Conservation (phyloP, 2,797 vertebrate species). For the Monodelphis domestica region DNA sequence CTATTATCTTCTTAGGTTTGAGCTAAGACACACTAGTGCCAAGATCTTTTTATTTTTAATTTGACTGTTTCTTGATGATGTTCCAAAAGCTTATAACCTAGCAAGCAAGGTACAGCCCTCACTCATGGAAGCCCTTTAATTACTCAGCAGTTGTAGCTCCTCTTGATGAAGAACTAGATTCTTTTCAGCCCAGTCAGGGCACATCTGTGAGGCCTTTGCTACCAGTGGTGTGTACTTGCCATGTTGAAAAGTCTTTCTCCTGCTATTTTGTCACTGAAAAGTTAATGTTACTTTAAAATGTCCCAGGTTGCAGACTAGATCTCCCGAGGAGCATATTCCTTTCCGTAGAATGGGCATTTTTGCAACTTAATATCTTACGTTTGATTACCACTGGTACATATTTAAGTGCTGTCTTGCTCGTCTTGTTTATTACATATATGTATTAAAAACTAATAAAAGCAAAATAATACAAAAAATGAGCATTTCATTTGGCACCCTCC, state of each 20-base stretch:
- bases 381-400: constrained; percentile 75
- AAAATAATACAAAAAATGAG: constrained; percentile 83
- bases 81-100: neutral
- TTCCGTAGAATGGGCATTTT: constrained; percentile 75
- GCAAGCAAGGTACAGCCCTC: neutral
- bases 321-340: constrained; percentile 55
- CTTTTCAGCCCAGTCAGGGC: constrained; percentile 1
- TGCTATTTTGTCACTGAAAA: constrained; percentile 67
- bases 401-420: constrained; percentile 76
- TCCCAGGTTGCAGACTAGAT: constrained; percentile 25
- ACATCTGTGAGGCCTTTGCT: constrained; percentile 25
- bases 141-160: constrained; percentile 10
- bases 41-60: neutral
- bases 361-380: constrained; percentile 73
- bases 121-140: neutral
- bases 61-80: neutral
- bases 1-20: neutral
- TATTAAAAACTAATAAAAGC: constrained; percentile 82
- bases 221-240: constrained; percentile 21
- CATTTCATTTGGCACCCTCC: constrained; percentile 82
- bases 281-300: constrained; percentile 60
- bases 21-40: neutral
- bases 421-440: constrained; percentile 78
- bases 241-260: constrained; percentile 56
- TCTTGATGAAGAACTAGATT: neutral